Base-by-base conservation (phyloP, 2,113 vertebrate species). In the Dromaius novaehollandiae region DNA sequence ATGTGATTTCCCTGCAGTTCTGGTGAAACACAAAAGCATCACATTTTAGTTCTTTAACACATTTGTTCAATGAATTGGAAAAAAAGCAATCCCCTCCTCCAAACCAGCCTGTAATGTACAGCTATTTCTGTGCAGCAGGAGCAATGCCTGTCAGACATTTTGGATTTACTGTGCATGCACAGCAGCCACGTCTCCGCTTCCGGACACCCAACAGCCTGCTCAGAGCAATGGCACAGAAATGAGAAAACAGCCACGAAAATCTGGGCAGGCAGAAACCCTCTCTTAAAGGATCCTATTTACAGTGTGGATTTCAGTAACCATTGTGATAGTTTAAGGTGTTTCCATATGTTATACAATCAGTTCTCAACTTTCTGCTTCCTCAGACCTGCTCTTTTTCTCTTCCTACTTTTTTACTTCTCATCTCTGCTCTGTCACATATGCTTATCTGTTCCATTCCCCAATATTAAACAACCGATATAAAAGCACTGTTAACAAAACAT, bases 131-230 rank as follows among this genome's bases (percentile, higher is more conserved):
- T 90, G 95, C 96, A 94, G 95, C 68, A 48, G 42, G 70, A 97
- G 96, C 89, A 85, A 58, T 34, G 89, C 70, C 19, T 1, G 92
- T 94, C 95, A 96, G 96, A 97, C 90, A 96, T 97, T 96, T 96
- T 96, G 95, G 92, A 86, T 95, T 86, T 70, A 22, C 85, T 66
- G 95, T 88, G 95, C 36, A 40, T 7, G 71, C 88, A 88, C 82
- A 86, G 95, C 93, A 97, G 15, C 85, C 88, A 85, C 76, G 65
- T 1, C 69, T 9, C 84, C 73, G 91, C 15, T 48, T 64, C 81
- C 5, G 1, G n/a, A 65, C 89, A 79, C 25, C 81, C 82, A 51
- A 30, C 28, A 61, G 91, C 19, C 74, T 77, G 10, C 87, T 51
- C 66, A 0, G 3, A 92, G 92, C 22, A 20, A 4, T 40, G 65